Evolutionary conservation across 2,888 invertebrate species (phyloP), one percentile per base, ranked within the genome.

Genomic region (Isotomurus palustris): DNA sequence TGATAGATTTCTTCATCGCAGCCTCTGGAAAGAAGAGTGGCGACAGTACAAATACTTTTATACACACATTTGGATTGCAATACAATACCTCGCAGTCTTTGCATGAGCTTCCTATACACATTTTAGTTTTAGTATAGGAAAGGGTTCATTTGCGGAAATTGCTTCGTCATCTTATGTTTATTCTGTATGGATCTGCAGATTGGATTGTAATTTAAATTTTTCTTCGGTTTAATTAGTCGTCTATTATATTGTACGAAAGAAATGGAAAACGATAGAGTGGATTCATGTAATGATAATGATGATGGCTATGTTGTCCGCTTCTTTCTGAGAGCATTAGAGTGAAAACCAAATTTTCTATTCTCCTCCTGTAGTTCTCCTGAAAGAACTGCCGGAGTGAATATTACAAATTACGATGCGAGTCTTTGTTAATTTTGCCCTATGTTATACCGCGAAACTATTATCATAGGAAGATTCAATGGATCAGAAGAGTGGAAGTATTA

Each of bases 201-300:
- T 40, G 57, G 62, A 59, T 61, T 61, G 56, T 60, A 51, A 62
- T 62, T 62, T 62, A 62, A 57, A 65, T 62, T 65, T 65, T 62
- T 57, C 52, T 62, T 52, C 62, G 51, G 53, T 65, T 65, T 65
- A 65, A 65, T 65, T 65, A 65, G 58, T 56, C 47, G 32, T 47
- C 52, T 50, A 58, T 62, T 65, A 62, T n/a, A n/a, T 60, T 53
- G 49, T 19, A 19, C 22, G 35, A n/a, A 22, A 24, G 17, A n/a
- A 25, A 19, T 50, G 24, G 8, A 29, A 24, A 22, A 4, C 12
- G 10, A 47, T 47, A 28, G 24, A 14, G 47, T 17, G 40, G 44
- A 44, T 8, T 44, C 22, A 45, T 45, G 45, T 28, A 45, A 50
- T 35, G 29, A 19, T 50, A 25, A n/a, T n/a, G n/a, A n/a, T n/a